These are phyloP conservation scores for Pseudomugil gertrudae DNA, from an alignment of 2,797 vertebrate genomes.

Conservation along the genomic window DNA sequence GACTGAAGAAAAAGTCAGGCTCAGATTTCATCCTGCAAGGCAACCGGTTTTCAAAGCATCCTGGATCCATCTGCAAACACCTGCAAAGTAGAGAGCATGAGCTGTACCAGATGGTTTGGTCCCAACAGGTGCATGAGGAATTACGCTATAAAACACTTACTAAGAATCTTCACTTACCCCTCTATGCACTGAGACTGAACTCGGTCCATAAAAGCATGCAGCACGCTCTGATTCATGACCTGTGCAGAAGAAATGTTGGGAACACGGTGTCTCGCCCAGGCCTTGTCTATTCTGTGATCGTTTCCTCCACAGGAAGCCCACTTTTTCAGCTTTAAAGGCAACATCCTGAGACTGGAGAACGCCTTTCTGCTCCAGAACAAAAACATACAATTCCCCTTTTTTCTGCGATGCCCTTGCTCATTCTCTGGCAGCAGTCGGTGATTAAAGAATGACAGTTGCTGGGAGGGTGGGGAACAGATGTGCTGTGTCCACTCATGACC, in stretches of 20 bases:
- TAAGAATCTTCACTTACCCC: conserved; percentile 43
- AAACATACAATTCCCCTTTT: conserved; percentile 66
- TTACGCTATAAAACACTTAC: background rate
- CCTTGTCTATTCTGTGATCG: conserved; percentile 79
- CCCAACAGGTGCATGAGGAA: conserved; percentile 20
- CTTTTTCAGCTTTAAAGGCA: conserved; percentile 82
- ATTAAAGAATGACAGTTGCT: conserved; percentile 29
- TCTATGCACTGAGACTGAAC: background rate
- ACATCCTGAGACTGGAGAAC: conserved; percentile 83
- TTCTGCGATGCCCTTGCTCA: conserved; percentile 26
- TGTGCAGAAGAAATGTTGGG: conserved; percentile 58
- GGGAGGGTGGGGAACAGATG: conserved; percentile 22
- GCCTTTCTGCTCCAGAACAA: conserved; percentile 81
- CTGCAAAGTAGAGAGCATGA: conserved; percentile 29
- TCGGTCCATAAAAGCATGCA: conserved; percentile 9
- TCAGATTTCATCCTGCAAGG: conserved; percentile 1
- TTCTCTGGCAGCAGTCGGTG: conserved; percentile 21
- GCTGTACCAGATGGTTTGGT: background rate
- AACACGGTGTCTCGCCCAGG: conserved; percentile 66
- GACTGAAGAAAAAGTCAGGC: conserved; percentile 2
- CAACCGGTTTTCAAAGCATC: conserved; percentile 24
- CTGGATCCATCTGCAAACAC: conserved; percentile 41
- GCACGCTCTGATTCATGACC: conserved; percentile 47
- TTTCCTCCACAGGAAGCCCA: conserved; percentile 84
- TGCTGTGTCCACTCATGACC: conserved; percentile 19